Percentiles rank a stretch among this genome's conserved stretches.
These are phyloP conservation scores for Ibycter americanus DNA, from an alignment of 2,797 vertebrate genomes.

Conservation along the genomic window DNA sequence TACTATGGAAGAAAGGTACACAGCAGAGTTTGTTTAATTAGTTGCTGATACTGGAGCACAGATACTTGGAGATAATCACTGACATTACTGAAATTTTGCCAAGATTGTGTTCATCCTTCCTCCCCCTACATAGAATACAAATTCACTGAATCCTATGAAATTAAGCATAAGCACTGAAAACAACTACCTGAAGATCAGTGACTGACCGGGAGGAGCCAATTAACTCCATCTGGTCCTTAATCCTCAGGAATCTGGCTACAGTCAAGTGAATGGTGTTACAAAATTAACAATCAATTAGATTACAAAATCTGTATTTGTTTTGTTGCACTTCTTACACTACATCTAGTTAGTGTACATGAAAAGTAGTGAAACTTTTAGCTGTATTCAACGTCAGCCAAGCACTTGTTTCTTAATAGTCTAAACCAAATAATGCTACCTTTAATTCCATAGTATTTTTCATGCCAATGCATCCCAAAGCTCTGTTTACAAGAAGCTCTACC, in stretches of 20 bases:
- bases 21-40: not conserved
- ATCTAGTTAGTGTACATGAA: not conserved
- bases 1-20: not conserved
- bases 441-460: not conserved
- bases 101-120: not conserved
- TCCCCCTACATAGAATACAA: not conserved
- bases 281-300: not conserved
- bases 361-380: not conserved
- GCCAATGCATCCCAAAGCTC: not conserved
- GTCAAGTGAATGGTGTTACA: not conserved
- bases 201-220: not conserved
- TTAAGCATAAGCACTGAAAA: not conserved
- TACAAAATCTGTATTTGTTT: not conserved
- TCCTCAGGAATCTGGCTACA: not conserved
- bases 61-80: not conserved
- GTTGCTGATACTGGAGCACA: not conserved
- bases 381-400: not conserved
- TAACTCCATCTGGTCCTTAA: not conserved
- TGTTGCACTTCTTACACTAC: not conserved
- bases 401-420: not conserved
- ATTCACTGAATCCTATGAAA: not conserved
- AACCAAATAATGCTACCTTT: not conserved
- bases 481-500: not conserved
- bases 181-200: not conserved
- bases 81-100: not conserved